Conservation (phyloP, 2,888 invertebrate species). For the Spodoptera picta region DNA sequence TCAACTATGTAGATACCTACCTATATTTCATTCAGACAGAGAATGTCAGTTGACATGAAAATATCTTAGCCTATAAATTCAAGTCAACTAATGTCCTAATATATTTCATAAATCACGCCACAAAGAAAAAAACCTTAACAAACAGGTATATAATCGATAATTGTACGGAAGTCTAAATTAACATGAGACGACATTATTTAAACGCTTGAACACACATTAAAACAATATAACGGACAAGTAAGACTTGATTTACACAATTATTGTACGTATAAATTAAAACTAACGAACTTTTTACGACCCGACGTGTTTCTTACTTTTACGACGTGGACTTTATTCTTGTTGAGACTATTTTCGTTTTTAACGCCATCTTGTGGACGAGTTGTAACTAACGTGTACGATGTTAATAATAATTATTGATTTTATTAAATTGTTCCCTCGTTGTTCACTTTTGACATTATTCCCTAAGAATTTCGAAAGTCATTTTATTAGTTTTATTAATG, state of each 20-base stretch:
- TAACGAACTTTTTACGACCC: constrained; percentile 79
- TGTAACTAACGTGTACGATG: constrained; percentile 42
- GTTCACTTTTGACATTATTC: not conserved
- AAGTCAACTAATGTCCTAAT: constrained; percentile 6
- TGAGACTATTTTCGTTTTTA: constrained; percentile 54
- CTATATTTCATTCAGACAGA: constrained; percentile 15
- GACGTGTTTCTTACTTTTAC: constrained; percentile 61
- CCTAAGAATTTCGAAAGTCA: too few species aligned
- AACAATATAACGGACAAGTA: constrained; percentile 50
- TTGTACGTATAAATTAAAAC: constrained; percentile 74
- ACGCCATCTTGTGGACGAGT: constrained; percentile 49
- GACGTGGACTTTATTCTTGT: constrained; percentile 50
- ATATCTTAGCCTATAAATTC: constrained; percentile 24
- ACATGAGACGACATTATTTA: constrained; percentile 50
- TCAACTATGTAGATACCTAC: not conserved
- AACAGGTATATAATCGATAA: not conserved
- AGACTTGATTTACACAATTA: constrained; percentile 71
- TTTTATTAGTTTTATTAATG: too few species aligned
- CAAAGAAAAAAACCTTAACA: constrained; percentile 1
- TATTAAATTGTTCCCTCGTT: constrained; percentile 33
- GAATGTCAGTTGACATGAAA: constrained; percentile 16
- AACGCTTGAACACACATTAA: constrained; percentile 54
- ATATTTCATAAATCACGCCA: constrained; percentile 18
- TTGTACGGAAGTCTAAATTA: constrained; percentile 33
- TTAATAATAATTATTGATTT: constrained; percentile 27